Evolutionary conservation across 2,888 invertebrate species (phyloP).

Genomic region (Cephus nigrinus): DNA sequence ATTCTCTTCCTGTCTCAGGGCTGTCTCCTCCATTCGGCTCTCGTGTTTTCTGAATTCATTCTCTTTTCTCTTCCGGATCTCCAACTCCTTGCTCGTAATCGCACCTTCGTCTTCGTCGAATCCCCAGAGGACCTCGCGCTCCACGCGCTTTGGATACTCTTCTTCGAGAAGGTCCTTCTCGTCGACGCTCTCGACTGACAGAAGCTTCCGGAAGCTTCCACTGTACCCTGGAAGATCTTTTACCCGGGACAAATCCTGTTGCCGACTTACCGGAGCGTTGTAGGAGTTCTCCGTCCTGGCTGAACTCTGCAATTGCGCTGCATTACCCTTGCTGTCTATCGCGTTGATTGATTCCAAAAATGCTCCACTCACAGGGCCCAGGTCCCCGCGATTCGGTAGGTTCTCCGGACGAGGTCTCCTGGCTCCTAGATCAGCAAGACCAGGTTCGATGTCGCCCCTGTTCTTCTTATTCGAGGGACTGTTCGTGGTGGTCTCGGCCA

Average conservation of each 20-base stretch:
- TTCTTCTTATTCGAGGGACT: slow-evolving; percentile 29
- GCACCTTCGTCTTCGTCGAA: slow-evolving; percentile 52
- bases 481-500: slow-evolving; percentile 33
- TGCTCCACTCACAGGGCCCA: slow-evolving; percentile 32
- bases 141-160: slow-evolving; percentile 13
- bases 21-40: not conserved
- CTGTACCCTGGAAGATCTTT: not conserved
- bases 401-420: slow-evolving; percentile 26
- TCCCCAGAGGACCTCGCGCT: slow-evolving; percentile 46
- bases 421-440: slow-evolving; percentile 19
- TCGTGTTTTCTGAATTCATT: slow-evolving; percentile 12
- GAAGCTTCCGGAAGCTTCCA: slow-evolving; percentile 31
- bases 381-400: slow-evolving; percentile 53
- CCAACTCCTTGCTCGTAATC: slow-evolving; percentile 34
- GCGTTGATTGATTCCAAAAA: slow-evolving; percentile 2
- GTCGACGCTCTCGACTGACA: slow-evolving; percentile 27
- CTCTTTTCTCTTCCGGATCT: slow-evolving; percentile 5
- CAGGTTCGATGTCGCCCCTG: slow-evolving; percentile 54
- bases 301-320: not conserved
- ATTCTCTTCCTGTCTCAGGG: slow-evolving; percentile 5
- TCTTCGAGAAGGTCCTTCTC: slow-evolving; percentile 3
- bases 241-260: not conserved
- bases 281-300: not conserved
- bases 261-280: not conserved
- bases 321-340: not conserved